Evolutionary conservation across 2,797 vertebrate species (phyloP).

Genomic region (Balearica regulorum): DNA sequence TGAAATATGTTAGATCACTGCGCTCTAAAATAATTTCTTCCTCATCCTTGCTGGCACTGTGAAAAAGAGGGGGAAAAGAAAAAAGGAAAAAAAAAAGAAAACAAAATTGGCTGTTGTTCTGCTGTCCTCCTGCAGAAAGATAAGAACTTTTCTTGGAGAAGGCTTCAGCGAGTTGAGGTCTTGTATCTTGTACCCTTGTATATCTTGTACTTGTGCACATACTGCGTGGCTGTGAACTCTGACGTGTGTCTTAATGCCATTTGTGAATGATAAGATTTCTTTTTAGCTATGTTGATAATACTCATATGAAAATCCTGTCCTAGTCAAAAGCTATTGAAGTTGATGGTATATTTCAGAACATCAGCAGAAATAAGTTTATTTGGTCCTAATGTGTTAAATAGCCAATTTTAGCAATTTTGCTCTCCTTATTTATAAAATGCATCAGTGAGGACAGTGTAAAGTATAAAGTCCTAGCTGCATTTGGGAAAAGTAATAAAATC

Average conservation of each 20-base stretch:
- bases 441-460: not conserved
- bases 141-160: not conserved
- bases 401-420: not conserved
- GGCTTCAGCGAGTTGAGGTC: not conserved
- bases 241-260: not conserved
- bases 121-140: not conserved
- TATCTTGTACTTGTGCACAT: not conserved
- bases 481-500: not conserved
- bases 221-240: not conserved
- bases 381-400: not conserved
- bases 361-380: not conserved
- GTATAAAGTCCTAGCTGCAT: not conserved
- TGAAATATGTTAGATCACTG: not conserved
- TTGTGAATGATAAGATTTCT: slow-evolving; percentile 27
- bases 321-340: not conserved
- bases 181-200: not conserved
- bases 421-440: not conserved
- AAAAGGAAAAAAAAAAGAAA: not conserved
- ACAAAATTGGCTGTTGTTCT: not conserved
- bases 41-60: not conserved
- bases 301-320: not conserved
- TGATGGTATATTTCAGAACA: not conserved
- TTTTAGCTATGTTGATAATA: not conserved
- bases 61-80: not conserved
- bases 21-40: not conserved